Conservation (phyloP, 2,888 invertebrate genomes). For the Caradrina kadenii region DNA sequence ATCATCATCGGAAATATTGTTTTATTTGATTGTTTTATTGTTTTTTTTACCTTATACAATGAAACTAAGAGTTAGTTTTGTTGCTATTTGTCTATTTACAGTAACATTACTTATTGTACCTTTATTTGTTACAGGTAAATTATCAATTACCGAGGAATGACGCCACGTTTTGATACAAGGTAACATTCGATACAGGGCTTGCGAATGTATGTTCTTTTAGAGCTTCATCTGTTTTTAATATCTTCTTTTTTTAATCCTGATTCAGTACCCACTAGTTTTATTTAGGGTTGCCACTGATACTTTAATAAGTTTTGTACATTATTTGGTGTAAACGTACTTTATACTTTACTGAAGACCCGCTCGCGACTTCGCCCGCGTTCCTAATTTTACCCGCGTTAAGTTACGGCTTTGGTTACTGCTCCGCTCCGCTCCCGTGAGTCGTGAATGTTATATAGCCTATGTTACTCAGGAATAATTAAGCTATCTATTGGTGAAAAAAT, state of each 20-base stretch:
- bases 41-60: no score
- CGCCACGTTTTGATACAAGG: slow-evolving; percentile 11
- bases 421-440: no score
- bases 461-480: no score
- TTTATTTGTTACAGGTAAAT: slow-evolving; percentile 62
- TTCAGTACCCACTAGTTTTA: background rate
- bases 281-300: background rate
- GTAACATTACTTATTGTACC: slow-evolving; percentile 24
- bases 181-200: slow-evolving; percentile 7
- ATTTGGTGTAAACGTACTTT: no score
- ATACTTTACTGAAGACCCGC: no score
- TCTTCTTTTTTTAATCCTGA: background rate
- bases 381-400: no score
- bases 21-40: slow-evolving; percentile 21
- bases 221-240: background rate
- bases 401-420: no score
- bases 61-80: background rate
- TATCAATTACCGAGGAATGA: slow-evolving; percentile 18
- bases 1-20: slow-evolving; percentile 30
- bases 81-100: background rate
- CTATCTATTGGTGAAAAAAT: no score
- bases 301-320: no score
- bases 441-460: no score
- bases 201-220: no score
- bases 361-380: no score